Base-by-base conservation (phyloP, 2,797 vertebrate species). In the Sylvia borin region DNA sequence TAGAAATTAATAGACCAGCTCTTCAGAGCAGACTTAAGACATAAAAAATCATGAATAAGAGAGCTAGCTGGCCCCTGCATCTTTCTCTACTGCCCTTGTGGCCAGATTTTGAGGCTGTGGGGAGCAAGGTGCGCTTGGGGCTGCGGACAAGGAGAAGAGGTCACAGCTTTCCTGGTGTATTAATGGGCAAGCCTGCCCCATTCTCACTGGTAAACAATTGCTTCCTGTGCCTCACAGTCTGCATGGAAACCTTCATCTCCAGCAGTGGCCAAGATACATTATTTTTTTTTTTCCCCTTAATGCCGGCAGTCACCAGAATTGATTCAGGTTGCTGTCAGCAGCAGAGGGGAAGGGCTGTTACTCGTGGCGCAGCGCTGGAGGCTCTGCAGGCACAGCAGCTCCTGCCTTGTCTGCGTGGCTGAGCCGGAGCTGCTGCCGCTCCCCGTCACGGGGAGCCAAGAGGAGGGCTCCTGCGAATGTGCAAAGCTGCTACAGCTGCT, bases 401-500 rank as follows among this genome's bases (percentile, higher is more conserved):
- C 79, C 85, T 57, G 85, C 62, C 89, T 77, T 1, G 3, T 50
- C 72, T 82, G 83, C 5, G 7, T 34, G 81, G 66, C 93, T 94
- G 83, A 90, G 86, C 89, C 5, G 29, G 91, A 85, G 74, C 36
- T 1, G 4, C 92, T 26, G 78, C 38, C 2, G 25, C 48, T 86
- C 71, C 65, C 80, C 24, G 12, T 24, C 73, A 20, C 13, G 7
- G 77, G 80, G 10, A 88, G 81, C 21, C 0, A 11, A 65, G 64
- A 85, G 78, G 70, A 90, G 60, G 80, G 26, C 7, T 84, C 61
- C 73, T 84, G 66, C 24, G 40, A 66, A 72, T 84, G 80, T 90
- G 66, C 73, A 78, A 34, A 84, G 80, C 73, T 84, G 60, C 77
- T 77, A 43, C 72, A 91, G 92, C 94, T 85, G 86, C 89, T 92